Evolutionary conservation across 2,113 vertebrate species (phyloP).

Genomic region (Dermatemys mawii): DNA sequence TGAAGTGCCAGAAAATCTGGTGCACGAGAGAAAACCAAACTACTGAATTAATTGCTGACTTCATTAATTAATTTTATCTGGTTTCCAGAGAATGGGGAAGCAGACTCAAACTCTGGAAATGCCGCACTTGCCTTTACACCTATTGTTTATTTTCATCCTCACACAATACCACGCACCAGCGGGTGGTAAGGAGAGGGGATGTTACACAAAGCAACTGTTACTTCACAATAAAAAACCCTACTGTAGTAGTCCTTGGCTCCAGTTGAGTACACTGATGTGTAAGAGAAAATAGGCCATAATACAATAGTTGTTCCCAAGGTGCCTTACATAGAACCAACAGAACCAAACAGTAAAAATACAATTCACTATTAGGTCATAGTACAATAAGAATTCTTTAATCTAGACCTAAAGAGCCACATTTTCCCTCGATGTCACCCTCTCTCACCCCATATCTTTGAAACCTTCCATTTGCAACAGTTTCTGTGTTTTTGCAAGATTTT

Average conservation of each 20-base stretch:
- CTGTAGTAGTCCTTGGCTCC: not conserved
- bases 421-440: not conserved
- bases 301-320: not conserved
- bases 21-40: not conserved
- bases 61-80: not conserved
- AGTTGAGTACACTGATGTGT: not conserved
- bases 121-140: no score
- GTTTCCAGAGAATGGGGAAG: not conserved
- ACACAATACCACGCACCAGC: not conserved
- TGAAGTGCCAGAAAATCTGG: not conserved
- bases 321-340: not conserved
- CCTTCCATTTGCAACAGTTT: not conserved
- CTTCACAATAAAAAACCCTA: not conserved
- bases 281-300: not conserved
- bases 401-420: not conserved
- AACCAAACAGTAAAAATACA: not conserved
- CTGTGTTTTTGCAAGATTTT: not conserved
- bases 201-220: not conserved
- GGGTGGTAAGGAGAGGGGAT: not conserved
- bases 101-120: not conserved
- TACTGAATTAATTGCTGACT: not conserved
- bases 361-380: not conserved
- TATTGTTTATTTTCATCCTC: not conserved
- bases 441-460: not conserved
- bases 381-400: not conserved